Evolutionary conservation across 2,888 invertebrate species (phyloP).

Genomic region (Chorisops tibialis): DNA sequence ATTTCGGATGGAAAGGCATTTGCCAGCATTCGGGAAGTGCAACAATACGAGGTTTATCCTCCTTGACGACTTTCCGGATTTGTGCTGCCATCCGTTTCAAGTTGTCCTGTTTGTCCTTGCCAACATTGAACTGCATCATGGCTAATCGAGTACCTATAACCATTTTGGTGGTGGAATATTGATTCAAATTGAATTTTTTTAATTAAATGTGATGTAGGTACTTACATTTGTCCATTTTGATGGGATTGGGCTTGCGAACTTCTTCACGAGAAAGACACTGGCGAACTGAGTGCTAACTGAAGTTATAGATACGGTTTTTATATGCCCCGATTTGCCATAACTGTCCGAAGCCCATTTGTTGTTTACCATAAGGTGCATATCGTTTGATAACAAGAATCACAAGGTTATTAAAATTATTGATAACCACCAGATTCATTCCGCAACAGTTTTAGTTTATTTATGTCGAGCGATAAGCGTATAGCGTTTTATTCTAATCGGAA

Average conservation of each 20-base stretch:
- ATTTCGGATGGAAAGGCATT: slow-evolving; percentile 81
- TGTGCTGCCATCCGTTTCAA: slow-evolving; percentile 64
- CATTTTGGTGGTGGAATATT: background rate
- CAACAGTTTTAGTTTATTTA: too few species aligned
- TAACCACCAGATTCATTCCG: too few species aligned
- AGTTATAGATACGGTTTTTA: slow-evolving; percentile 4
- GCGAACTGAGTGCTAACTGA: background rate
- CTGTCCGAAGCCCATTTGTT: background rate
- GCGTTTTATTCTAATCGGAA: too few species aligned
- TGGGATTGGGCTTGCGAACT: background rate
- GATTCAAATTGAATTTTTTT: background rate
- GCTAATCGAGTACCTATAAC: slow-evolving; percentile 57
- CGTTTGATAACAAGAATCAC: slow-evolving; percentile 5
- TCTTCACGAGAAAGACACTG: background rate
- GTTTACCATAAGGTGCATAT: slow-evolving; percentile 20
- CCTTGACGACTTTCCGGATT: slow-evolving; percentile 64
- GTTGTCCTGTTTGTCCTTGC: slow-evolving; percentile 68
- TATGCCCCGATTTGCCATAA: background rate
- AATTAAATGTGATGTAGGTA: slow-evolving; percentile 28
- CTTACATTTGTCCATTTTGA: slow-evolving; percentile 18
- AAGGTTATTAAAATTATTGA: background rate
- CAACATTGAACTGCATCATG: slow-evolving; percentile 72
- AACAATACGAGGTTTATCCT: slow-evolving; percentile 60
- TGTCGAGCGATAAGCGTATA: too few species aligned
- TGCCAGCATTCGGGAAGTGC: slow-evolving; percentile 89